Percentiles rank a stretch among this genome's conserved stretches.
These are phyloP conservation scores for Penaeus vannamei DNA, from an alignment of 1,140 invertebrate genomes.

Conservation along the genomic window DNA sequence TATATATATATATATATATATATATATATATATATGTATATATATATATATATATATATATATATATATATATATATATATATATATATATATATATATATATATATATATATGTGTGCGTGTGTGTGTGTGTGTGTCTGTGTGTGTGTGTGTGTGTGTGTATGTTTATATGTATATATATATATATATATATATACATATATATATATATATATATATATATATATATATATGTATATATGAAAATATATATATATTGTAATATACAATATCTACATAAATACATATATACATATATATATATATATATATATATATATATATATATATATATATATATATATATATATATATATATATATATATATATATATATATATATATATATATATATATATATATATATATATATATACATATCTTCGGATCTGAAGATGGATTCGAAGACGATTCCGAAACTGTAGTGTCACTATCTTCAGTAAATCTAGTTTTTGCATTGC, in stretches of 20 bases:
- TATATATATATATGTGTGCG: background rate
- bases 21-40: constrained; percentile 1
- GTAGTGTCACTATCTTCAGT: too few relatives aligned
- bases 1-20: constrained; percentile 17
- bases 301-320: constrained; percentile 28
- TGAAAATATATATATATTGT: background rate
- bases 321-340: constrained; percentile 28
- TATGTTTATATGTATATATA: background rate
- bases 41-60: constrained; percentile 8
- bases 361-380: background rate
- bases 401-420: too few relatives aligned
- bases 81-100: background rate
- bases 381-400: too few relatives aligned
- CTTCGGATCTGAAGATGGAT: too few relatives aligned
- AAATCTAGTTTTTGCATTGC: too few relatives aligned
- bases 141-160: background rate
- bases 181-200: background rate
- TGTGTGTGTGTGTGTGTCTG: background rate
- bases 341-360: constrained; percentile 14
- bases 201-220: constrained; percentile 22
- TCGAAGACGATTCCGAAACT: too few relatives aligned
- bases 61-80: constrained; percentile 23
- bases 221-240: constrained; percentile 16
- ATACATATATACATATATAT: background rate
- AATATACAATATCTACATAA: background rate